Percentiles rank a stretch among this genome's conserved stretches.
These are phyloP conservation scores for Whitmania pigra DNA, from an alignment of 1,140 invertebrate genomes.

Conservation along the genomic window DNA sequence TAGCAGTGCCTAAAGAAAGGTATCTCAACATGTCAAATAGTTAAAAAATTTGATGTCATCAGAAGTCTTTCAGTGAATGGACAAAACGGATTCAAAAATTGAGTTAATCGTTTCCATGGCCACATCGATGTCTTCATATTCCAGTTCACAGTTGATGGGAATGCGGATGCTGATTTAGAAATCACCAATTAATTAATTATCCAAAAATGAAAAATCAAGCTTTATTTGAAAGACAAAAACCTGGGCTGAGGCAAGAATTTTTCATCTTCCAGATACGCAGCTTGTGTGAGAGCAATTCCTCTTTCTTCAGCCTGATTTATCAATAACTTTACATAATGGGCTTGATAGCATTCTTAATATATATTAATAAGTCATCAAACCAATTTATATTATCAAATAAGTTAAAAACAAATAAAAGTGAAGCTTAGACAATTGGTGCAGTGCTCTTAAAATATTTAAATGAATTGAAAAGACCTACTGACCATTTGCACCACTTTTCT, in stretches of 20 bases:
- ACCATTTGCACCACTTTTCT: slow-evolving; percentile 10
- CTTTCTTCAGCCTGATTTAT: slow-evolving; percentile 47
- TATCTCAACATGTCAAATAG: not conserved
- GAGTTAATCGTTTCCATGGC: slow-evolving; percentile 32
- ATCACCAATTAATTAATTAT: not conserved
- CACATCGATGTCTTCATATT: slow-evolving; percentile 45
- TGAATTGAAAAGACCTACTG: not conserved
- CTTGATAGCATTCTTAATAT: not conserved
- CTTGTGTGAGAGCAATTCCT: slow-evolving; percentile 50
- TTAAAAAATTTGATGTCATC: too few species aligned
- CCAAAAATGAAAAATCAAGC: not conserved
- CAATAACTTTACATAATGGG: not conserved
- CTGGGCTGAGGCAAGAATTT: slow-evolving; percentile 52
- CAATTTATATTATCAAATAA: not conserved
- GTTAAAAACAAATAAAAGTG: not conserved
- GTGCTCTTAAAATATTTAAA: not conserved
- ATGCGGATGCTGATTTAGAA: slow-evolving; percentile 48
- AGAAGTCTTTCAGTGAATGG: too few species aligned
- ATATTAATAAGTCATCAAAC: not conserved
- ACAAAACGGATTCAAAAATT: slow-evolving; percentile 35
- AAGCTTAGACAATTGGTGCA: not conserved
- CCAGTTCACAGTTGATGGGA: slow-evolving; percentile 50
- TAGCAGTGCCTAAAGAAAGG: not conserved
- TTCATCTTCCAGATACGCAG: slow-evolving; percentile 52
- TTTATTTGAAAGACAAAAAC: slow-evolving; percentile 26